Evolutionary conservation across 2,888 invertebrate species (phyloP).

Genomic region (Eremobia ochroleuca): DNA sequence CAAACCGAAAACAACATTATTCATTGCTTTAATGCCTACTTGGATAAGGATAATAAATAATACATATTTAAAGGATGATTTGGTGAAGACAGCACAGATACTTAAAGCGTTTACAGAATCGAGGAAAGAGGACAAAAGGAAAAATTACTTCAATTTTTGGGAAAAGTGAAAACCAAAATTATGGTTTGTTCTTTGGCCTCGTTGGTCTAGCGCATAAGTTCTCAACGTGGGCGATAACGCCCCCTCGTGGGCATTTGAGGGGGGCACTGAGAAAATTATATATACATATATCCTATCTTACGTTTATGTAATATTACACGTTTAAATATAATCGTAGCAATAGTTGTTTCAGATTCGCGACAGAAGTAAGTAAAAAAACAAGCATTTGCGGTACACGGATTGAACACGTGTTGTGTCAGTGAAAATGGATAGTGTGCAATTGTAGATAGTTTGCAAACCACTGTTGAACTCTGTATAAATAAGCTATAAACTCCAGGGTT

Average conservation of each 20-base stretch:
- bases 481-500: conserved; percentile 25
- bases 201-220: too few species aligned
- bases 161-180: background rate
- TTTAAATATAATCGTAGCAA: too few species aligned
- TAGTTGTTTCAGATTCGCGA: too few species aligned
- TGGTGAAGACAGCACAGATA: background rate
- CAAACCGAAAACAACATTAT: conserved; percentile 1
- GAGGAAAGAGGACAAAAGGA: background rate
- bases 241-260: too few species aligned
- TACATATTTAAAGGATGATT: background rate
- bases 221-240: too few species aligned
- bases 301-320: too few species aligned
- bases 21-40: background rate
- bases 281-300: too few species aligned
- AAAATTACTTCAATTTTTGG: background rate
- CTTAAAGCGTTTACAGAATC: background rate
- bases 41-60: background rate
- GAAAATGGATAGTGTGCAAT: background rate
- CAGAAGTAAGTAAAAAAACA: too few species aligned
- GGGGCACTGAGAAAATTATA: too few species aligned
- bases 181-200: too few species aligned
- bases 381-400: too few species aligned
- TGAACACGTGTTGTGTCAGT: background rate
- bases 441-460: background rate
- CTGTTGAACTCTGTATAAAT: background rate